Evolutionary conservation across 2,113 vertebrate species (phyloP), one percentile per base, ranked within the genome.

Genomic region (Xiphias gladius): DNA sequence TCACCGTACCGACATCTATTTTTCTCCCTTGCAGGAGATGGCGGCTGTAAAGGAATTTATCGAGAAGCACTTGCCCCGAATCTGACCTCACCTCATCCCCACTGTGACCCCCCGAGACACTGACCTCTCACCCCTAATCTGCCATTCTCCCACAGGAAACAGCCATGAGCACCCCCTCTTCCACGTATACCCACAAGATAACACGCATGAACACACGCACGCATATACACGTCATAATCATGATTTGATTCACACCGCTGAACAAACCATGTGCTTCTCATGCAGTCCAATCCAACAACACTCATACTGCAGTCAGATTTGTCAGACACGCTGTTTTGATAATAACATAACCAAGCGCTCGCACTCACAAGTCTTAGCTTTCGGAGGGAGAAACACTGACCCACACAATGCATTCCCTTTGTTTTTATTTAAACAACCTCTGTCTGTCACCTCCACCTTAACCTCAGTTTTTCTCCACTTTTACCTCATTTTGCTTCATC

Each of bases 41-140:
- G 92, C 93, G 73, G 95, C 94, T 0, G 97, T 99, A 95, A 98
- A 97, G 95, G 97, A 98, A 79, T 99, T 99, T 94, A 97, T 99
- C 19, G 96, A 98, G 95, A 98, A 97, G 94, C 91, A 97, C 91
- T 93, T 99, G 93, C 98, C 98, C 90, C 96, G 96, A 65, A 97
- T 99, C 95, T 99, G 95, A 97, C 94, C 86, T 82, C 89, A 91
- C 91, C 89, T 82, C 72, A 64, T 90, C 78, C 90, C 91, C 71
- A 95, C 95, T 93, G 94, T 95, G 79, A 90, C 92, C 92, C 84
- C 73, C 80, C 5, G 69, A 92, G 90, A 92, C 91, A 85, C 94
- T 90, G 94, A 96, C 92, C 86, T 92, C 89, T 86, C 94, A 94
- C 90, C 94, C 93, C 86, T 87, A 90, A 96, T 95, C 91, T 81